Conservation (phyloP, 2,113 vertebrate genomes). For the Serilophus lunatus region DNA sequence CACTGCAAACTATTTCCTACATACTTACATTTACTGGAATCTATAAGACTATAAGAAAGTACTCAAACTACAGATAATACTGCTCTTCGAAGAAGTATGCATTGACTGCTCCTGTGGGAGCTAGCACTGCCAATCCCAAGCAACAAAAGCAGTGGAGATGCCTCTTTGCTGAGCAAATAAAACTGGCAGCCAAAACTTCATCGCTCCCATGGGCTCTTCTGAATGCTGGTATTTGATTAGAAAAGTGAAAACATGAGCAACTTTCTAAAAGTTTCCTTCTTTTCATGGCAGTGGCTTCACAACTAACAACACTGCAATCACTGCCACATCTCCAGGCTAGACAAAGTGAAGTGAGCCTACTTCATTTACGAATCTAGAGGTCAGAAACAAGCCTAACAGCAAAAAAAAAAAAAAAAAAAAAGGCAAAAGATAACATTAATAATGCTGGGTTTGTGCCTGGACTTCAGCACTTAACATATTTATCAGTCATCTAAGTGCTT, state of each 20-base stretch:
- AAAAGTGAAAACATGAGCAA: neutral
- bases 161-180: conserved; percentile 36
- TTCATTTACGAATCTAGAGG: neutral
- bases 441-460: neutral
- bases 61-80: neutral
- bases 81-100: neutral
- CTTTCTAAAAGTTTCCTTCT: neutral
- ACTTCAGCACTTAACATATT: neutral
- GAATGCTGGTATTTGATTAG: neutral
- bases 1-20: neutral
- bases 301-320: neutral
- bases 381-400: neutral
- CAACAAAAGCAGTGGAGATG: neutral
- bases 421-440: neutral
- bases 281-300: neutral
- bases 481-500: conserved; percentile 5
- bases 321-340: neutral
- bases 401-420: neutral
- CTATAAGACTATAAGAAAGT: neutral
- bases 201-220: neutral
- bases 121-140: neutral
- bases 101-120: neutral
- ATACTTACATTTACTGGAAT: neutral
- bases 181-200: conserved; percentile 3
- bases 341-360: neutral